These are phyloP conservation scores for Drosophila funebris DNA, from an alignment of 1,140 invertebrate species.

Conservation along the genomic window DNA sequence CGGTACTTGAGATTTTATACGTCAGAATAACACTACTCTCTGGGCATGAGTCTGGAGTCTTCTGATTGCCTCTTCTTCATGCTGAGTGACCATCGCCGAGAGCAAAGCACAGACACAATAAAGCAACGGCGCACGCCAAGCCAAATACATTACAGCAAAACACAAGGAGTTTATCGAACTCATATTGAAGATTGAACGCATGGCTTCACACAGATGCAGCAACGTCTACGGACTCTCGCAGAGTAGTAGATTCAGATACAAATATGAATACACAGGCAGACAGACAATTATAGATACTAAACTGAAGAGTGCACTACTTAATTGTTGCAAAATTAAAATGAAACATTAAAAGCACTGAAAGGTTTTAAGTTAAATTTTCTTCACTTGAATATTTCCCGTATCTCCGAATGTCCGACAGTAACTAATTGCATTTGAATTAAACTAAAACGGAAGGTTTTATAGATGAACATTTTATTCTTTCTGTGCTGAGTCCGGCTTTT, in stretches of 20 bases:
- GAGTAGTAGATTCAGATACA: slow-evolving; percentile 51
- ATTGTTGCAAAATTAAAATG: slow-evolving; percentile 42
- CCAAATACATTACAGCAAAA: slow-evolving; percentile 50
- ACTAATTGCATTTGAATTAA: not conserved
- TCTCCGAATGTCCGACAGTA: not conserved
- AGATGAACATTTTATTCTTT: too few species aligned
- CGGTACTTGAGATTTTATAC: slow-evolving; percentile 69
- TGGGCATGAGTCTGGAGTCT: slow-evolving; percentile 22
- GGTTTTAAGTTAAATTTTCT: not conserved
- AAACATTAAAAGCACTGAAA: slow-evolving; percentile 18
- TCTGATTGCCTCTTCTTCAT: slow-evolving; percentile 55
- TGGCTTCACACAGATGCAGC: slow-evolving; percentile 67
- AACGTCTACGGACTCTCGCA: slow-evolving; percentile 1
- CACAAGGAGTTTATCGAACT: slow-evolving; percentile 76
- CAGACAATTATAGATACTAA: slow-evolving; percentile 8
- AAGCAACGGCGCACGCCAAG: slow-evolving; percentile 75
- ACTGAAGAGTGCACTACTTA: slow-evolving; percentile 44
- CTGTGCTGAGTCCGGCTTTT: not conserved
- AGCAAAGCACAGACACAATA: slow-evolving; percentile 35
- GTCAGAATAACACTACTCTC: slow-evolving; percentile 11
- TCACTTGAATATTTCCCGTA: not conserved
- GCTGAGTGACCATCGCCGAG: slow-evolving; percentile 71
- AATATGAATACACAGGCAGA: slow-evolving; percentile 34
- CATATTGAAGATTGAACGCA: slow-evolving; percentile 82
- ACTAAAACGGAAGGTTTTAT: not conserved